phyloP scores from a whole-genome alignment of 2,797 vertebrate species.

The Notoglanidium macrostoma region DNA sequence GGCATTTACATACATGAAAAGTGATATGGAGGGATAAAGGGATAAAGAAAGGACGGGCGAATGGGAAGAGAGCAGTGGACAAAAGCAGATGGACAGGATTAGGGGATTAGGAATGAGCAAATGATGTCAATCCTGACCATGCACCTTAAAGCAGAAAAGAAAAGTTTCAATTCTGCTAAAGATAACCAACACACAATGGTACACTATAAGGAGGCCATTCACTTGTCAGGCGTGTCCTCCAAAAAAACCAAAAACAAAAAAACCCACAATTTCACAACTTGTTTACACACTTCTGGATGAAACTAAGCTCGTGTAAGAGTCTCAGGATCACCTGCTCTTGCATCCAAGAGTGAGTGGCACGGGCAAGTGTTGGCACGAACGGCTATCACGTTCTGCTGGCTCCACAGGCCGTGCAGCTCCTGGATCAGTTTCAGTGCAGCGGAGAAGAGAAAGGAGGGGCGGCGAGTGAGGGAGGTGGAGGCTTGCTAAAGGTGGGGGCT shows the following conservation, averaged over 20 bases:
- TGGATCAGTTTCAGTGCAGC: conserved; percentile 57
- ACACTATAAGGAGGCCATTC: not conserved
- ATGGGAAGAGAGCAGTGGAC: not conserved
- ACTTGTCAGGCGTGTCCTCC: not conserved
- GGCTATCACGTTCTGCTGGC: conserved; percentile 57
- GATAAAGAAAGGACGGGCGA: conserved; percentile 9
- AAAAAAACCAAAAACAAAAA: not conserved
- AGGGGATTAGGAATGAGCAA: conserved; percentile 48
- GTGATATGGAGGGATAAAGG: conserved; percentile 18
- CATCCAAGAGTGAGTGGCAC: conserved; percentile 58
- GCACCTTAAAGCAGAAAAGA: not conserved
- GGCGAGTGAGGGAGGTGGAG: conserved; percentile 29
- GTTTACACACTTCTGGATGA: conserved; percentile 15
- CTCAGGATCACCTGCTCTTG: conserved; percentile 43
- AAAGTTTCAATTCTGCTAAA: not conserved
- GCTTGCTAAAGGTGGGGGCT: conserved; percentile 38
- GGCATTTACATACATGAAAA: conserved; percentile 17
- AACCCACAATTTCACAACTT: conserved; percentile 1
- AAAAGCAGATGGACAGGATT: conserved; percentile 51
- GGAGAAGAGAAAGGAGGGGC: conserved; percentile 34
- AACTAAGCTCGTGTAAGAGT: conserved; percentile 6
- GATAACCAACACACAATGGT: not conserved
- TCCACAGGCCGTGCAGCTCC: conserved; percentile 50
- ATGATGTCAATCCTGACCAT: conserved; percentile 35
- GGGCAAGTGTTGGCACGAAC: conserved; percentile 57